A percentile compares a stretch with the other conserved stretches of the same genome.
Conservation (phyloP, 2,888 invertebrate genomes). For the Lasioglossum pauxillum region DNA sequence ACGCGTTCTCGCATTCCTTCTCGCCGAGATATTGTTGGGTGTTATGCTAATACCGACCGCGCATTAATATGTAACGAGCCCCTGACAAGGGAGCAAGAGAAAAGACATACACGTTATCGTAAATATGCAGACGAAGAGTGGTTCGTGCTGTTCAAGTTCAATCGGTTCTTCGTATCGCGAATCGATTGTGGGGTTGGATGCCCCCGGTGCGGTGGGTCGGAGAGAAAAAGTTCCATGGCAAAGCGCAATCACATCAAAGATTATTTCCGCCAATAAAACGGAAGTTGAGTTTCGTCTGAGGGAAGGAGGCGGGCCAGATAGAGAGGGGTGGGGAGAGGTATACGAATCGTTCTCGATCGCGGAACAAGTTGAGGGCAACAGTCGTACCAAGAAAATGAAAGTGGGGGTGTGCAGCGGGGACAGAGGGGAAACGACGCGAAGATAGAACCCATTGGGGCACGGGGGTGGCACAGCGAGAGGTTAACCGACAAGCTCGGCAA, state of each 20-base stretch:
- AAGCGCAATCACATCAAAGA: constrained; percentile 81
- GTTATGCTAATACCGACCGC: constrained; percentile 46
- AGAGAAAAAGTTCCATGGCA: constrained; percentile 71
- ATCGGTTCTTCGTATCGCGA: constrained; percentile 54
- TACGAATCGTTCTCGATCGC: constrained; percentile 64
- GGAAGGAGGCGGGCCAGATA: neutral
- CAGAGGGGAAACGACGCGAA: neutral
- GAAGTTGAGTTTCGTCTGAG: constrained; percentile 74
- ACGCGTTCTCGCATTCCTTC: constrained; percentile 8
- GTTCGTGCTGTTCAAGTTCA: constrained; percentile 39
- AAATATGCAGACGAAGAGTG: constrained; percentile 38
- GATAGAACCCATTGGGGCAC: constrained; percentile 18
- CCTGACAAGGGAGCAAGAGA: neutral
- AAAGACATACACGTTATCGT: constrained; percentile 42
- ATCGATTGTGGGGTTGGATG: constrained; percentile 61
- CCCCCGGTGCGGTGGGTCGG: constrained; percentile 34
- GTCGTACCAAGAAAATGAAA: constrained; percentile 55
- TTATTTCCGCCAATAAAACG: constrained; percentile 83
- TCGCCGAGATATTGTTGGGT: constrained; percentile 31
- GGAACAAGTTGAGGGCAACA: constrained; percentile 66
- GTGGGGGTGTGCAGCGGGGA: constrained; percentile 3
- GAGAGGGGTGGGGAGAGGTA: neutral
- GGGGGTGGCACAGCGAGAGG: constrained; percentile 54
- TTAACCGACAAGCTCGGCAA: constrained; percentile 70
- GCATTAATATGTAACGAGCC: constrained; percentile 56